Evolutionary conservation across 2,797 vertebrate species (phyloP).

Genomic region (Sphenopsis melanotis): DNA sequence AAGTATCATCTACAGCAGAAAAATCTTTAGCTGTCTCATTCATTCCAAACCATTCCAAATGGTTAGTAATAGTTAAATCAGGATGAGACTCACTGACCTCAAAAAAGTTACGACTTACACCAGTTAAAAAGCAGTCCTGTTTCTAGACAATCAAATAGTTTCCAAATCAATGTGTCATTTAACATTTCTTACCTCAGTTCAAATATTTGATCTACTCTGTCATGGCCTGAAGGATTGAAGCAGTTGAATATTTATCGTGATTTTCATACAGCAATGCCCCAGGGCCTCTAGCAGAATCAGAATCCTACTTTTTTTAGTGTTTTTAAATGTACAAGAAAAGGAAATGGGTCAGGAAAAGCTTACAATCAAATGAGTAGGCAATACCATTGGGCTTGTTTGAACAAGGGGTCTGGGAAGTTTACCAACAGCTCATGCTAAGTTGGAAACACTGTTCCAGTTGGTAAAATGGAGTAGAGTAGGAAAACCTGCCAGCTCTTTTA

Average conservation of each 20-base stretch:
- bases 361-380: background rate
- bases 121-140: background rate
- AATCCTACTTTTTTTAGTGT: background rate
- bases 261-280: background rate
- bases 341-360: background rate
- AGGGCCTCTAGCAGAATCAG: background rate
- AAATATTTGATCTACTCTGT: background rate
- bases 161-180: background rate
- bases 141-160: background rate
- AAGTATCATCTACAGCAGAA: background rate
- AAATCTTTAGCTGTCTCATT: background rate
- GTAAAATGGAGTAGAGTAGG: background rate
- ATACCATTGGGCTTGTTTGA: background rate
- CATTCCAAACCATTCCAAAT: background rate
- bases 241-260: background rate
- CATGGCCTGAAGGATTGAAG: background rate
- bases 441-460: background rate
- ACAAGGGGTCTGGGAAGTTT: background rate
- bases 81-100: background rate
- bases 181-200: background rate
- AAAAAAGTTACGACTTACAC: background rate
- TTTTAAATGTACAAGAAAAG: background rate
- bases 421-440: background rate
- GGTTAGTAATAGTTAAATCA: background rate
- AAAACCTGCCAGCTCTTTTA: background rate